A percentile compares a stretch with the other conserved stretches of the same genome.
phyloP scores from a whole-genome alignment of 1,140 invertebrate genomes.

The Solenopsis fugax region DNA sequence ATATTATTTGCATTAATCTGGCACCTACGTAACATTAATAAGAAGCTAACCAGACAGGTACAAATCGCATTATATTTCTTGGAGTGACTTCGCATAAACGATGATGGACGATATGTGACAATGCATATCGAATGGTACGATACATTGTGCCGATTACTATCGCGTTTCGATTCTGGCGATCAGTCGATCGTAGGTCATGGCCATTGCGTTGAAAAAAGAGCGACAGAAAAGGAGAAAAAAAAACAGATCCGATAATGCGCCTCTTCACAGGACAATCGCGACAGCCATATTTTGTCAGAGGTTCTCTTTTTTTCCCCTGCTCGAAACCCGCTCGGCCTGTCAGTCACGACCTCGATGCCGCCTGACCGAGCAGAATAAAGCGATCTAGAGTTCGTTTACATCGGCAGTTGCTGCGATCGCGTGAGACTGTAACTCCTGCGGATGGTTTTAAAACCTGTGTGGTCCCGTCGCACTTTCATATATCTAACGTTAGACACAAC shows the following conservation, averaged over 20 bases:
- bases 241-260: slow-evolving; percentile 36
- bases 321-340: slow-evolving; percentile 42
- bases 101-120: slow-evolving; percentile 8
- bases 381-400: slow-evolving; percentile 68
- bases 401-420: slow-evolving; percentile 38
- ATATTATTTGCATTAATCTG: slow-evolving; percentile 1
- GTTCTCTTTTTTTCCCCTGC: slow-evolving; percentile 39
- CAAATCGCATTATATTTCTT: neutral
- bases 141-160: slow-evolving; percentile 8
- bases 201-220: neutral
- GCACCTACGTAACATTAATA: neutral
- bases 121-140: neutral
- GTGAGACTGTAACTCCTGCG: slow-evolving; percentile 26
- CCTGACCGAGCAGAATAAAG: slow-evolving; percentile 71
- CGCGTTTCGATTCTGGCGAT: slow-evolving; percentile 18
- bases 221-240: neutral
- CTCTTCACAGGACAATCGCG: slow-evolving; percentile 52
- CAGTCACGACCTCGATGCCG: slow-evolving; percentile 65
- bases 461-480: slow-evolving; percentile 1
- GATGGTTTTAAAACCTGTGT: slow-evolving; percentile 26
- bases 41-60: neutral
- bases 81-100: slow-evolving; percentile 5
- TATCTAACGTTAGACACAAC: neutral
- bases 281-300: slow-evolving; percentile 29
- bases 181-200: slow-evolving; percentile 30